These are phyloP conservation scores for Geodia barretti DNA, from an alignment of 37 sponge, comb jelly and placozoan genomes.

Conservation along the genomic window DNA sequence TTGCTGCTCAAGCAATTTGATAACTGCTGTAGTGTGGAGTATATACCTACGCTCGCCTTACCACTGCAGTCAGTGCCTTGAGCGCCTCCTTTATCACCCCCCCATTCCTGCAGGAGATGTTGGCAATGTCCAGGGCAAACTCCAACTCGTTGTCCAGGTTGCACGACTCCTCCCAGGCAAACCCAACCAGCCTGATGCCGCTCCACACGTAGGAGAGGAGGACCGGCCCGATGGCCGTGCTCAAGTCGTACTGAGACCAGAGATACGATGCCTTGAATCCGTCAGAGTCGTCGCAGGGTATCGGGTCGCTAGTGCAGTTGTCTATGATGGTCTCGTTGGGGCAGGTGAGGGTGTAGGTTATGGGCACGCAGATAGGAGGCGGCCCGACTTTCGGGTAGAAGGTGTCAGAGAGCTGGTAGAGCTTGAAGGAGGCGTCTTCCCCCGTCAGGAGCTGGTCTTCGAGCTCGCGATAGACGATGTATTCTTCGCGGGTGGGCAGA, in stretches of 20 bases:
- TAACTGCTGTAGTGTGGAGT: not conserved
- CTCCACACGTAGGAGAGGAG: constrained; percentile 24
- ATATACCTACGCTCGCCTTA: not conserved
- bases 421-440: constrained; percentile 7
- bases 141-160: not conserved
- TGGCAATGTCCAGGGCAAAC: not conserved
- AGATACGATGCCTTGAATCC: constrained; percentile 9
- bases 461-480: not conserved
- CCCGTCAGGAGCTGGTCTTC: not conserved
- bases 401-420: constrained; percentile 10
- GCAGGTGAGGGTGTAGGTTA: constrained; percentile 23
- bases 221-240: constrained; percentile 1
- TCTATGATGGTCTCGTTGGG: not conserved
- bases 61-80: constrained; percentile 10
- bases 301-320: not conserved
- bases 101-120: not conserved
- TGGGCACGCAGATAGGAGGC: constrained; percentile 31
- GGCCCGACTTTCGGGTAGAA: constrained; percentile 38
- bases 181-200: constrained; percentile 46
- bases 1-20: not conserved
- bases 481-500: not conserved
- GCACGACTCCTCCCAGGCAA: constrained; percentile 51
- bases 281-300: not conserved
- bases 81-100: not conserved
- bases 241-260: constrained; percentile 40